Evolutionary conservation across 1,140 invertebrate species (phyloP).

Genomic region (Sinonovacula constricta): DNA sequence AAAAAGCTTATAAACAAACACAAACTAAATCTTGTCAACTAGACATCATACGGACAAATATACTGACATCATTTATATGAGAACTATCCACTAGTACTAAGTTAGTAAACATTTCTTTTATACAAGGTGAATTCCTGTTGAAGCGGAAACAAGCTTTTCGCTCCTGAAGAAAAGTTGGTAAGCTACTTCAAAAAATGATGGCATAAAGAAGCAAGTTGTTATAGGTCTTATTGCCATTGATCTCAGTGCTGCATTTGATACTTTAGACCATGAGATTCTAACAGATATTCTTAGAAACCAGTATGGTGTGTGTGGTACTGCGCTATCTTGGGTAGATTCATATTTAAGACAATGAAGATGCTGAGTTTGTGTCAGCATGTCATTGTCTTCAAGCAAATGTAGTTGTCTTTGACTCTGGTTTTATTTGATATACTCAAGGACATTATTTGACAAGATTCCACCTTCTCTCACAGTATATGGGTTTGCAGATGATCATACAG

Average conservation of each 20-base stretch:
- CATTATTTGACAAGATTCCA: background rate
- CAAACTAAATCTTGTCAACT: background rate
- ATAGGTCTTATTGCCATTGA: background rate
- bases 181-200: slow-evolving; percentile 16
- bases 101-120: background rate
- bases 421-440: slow-evolving; percentile 1
- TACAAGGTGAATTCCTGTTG: background rate
- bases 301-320: no score
- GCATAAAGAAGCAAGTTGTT: slow-evolving; percentile 12
- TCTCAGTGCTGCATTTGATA: no score
- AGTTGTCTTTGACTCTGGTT: background rate
- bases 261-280: background rate
- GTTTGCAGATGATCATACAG: slow-evolving; percentile 3
- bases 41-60: background rate
- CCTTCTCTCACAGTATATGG: background rate
- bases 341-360: background rate
- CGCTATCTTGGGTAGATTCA: background rate
- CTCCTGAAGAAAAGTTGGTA: slow-evolving; percentile 18
- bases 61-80: background rate
- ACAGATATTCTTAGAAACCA: background rate
- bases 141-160: slow-evolving; percentile 16
- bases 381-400: background rate
- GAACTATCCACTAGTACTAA: background rate
- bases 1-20: slow-evolving; percentile 3
- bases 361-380: background rate